These are phyloP conservation scores for Podiceps cristatus DNA, from an alignment of 2,113 vertebrate genomes.

Conservation along the genomic window DNA sequence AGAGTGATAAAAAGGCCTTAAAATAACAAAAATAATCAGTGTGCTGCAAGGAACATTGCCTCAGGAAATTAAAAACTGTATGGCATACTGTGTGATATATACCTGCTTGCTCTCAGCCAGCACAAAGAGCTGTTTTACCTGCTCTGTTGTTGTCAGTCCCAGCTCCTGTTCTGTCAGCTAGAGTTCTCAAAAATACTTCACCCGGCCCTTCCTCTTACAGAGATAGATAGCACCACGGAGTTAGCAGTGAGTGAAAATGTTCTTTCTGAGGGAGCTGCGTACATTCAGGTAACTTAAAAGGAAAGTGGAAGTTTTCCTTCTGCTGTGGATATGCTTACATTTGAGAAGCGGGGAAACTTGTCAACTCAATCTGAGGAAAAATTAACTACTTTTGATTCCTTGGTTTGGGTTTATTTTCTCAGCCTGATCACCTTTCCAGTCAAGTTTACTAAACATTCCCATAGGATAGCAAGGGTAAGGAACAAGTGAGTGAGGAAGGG, in stretches of 20 bases:
- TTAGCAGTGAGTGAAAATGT: neutral
- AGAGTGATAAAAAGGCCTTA: neutral
- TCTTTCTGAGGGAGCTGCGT: neutral
- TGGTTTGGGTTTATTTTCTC: neutral
- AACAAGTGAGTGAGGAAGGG: neutral
- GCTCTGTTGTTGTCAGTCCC: neutral
- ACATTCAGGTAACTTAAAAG: neutral
- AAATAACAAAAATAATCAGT: neutral
- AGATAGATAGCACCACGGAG: neutral
- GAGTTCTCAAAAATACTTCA: neutral
- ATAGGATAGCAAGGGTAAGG: neutral
- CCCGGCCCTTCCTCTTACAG: neutral
- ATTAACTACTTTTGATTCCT: neutral
- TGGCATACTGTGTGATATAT: neutral
- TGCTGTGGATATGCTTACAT: neutral
- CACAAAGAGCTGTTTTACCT: neutral
- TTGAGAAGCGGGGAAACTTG: neutral
- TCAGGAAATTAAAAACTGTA: constrained; percentile 53
- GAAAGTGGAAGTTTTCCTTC: neutral
- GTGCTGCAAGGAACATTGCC: neutral
- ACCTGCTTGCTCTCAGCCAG: neutral
- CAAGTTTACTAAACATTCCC: accelerated
- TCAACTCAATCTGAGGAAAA: neutral
- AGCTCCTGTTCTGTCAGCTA: neutral
- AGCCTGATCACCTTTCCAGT: neutral